Conservation (phyloP, 2,113 vertebrate species). For the Phaethon lepturus region DNA sequence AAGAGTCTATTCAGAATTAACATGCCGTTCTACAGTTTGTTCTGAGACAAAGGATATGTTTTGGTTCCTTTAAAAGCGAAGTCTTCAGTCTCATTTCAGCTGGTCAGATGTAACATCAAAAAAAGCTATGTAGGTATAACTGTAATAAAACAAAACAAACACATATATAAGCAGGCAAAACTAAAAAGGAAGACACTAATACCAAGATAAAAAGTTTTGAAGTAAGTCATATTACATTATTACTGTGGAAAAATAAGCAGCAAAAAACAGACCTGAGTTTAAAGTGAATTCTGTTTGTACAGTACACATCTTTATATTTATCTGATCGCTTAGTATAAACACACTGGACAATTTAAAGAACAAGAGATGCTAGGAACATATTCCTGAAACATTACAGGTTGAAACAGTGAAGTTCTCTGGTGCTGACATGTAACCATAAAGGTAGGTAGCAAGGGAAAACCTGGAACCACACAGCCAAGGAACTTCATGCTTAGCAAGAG, state of each 20-base stretch:
- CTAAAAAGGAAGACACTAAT: neutral
- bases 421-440: neutral
- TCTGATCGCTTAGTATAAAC: neutral
- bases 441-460: neutral
- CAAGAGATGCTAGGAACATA: neutral
- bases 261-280: neutral
- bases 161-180: neutral
- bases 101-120: neutral
- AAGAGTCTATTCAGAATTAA: neutral
- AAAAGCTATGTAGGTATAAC: neutral
- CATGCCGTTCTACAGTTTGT: neutral
- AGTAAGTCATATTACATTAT: neutral
- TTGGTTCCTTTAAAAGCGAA: slow-evolving; percentile 93
- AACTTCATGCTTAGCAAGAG: neutral
- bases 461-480: neutral
- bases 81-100: slow-evolving; percentile 91
- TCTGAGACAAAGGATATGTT: slow-evolving; percentile 92
- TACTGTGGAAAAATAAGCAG: neutral
- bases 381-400: neutral
- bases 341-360: neutral
- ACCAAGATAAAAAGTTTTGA: neutral
- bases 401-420: neutral
- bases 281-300: neutral
- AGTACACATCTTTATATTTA: neutral
- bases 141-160: neutral